Evolutionary conservation across 2,888 invertebrate genomes (phyloP).

Genomic region (Limnephilus auricula): DNA sequence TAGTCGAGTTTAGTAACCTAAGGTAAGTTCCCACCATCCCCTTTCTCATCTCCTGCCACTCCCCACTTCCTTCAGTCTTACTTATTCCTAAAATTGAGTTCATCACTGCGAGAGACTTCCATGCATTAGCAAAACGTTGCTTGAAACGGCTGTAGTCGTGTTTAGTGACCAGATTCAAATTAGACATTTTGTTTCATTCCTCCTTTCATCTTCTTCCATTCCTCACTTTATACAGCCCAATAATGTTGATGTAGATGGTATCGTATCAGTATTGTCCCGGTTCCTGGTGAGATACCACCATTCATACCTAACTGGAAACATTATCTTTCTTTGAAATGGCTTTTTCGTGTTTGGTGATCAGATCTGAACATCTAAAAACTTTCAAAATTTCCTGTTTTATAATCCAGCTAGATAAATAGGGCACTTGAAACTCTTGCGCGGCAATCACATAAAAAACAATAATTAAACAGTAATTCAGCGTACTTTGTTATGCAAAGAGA

Average conservation of each 20-base stretch:
- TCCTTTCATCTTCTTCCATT: too few relatives aligned
- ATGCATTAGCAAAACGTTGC: not conserved
- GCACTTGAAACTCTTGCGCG: not conserved
- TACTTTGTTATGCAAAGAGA: constrained; percentile 64
- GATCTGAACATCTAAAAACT: not conserved
- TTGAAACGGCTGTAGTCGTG: not conserved
- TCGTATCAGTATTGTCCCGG: too few relatives aligned
- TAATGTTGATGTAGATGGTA: too few relatives aligned
- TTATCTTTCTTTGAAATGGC: too few relatives aligned
- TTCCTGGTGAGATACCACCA: too few relatives aligned
- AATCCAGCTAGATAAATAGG: too few relatives aligned
- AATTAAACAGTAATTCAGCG: constrained; percentile 63
- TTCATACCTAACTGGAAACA: too few relatives aligned
- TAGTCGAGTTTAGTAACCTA: not conserved
- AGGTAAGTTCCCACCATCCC: not conserved
- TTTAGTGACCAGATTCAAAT: too few relatives aligned
- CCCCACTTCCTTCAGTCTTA: too few relatives aligned
- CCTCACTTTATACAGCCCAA: too few relatives aligned
- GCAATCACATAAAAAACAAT: not conserved
- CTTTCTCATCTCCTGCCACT: not conserved
- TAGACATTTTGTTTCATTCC: too few relatives aligned
- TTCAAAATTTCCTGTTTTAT: not conserved
- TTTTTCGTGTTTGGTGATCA: not conserved
- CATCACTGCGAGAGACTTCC: not conserved
- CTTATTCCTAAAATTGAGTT: not conserved